Evolutionary conservation across 2,888 invertebrate genomes (phyloP).

Genomic region (Synergus laeviventris): DNA sequence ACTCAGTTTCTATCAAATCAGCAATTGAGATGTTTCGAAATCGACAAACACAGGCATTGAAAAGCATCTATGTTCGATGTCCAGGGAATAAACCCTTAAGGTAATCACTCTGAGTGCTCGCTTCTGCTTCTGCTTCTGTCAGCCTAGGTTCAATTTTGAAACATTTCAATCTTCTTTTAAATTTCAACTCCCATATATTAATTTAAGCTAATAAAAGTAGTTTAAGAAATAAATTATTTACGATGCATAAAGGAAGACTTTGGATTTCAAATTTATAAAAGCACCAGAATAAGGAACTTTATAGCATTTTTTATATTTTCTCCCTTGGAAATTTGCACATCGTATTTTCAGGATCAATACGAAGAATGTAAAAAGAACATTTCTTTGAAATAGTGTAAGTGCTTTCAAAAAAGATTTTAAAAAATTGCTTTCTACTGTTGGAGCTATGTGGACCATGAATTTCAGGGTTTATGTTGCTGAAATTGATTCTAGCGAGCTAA

Average conservation of each 20-base stretch:
- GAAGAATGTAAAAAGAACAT: slow-evolving; percentile 1
- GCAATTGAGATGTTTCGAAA: slow-evolving; percentile 34
- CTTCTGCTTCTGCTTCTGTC: background rate
- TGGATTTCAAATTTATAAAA: background rate
- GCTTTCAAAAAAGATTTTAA: background rate
- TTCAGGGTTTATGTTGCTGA: background rate
- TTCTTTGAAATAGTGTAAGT: background rate
- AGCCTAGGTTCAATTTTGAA: background rate
- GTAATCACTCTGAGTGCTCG: background rate
- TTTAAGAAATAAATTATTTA: too few relatives aligned
- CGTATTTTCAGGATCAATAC: slow-evolving; percentile 1
- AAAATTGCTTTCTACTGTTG: background rate
- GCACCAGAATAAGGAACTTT: background rate
- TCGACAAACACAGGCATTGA: background rate
- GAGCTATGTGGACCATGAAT: background rate
- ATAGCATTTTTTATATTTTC: slow-evolving; percentile 1
- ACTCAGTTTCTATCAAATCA: slow-evolving; percentile 33
- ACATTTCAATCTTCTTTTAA: background rate
- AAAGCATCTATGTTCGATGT: background rate
- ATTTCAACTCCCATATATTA: too few relatives aligned
- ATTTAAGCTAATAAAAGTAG: background rate
- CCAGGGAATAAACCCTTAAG: background rate
- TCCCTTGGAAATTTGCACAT: slow-evolving; percentile 9
- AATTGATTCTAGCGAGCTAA: background rate
- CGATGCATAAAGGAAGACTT: background rate